Conservation (phyloP, 2,888 invertebrate species). For the Stenchaetothrips biformis region DNA sequence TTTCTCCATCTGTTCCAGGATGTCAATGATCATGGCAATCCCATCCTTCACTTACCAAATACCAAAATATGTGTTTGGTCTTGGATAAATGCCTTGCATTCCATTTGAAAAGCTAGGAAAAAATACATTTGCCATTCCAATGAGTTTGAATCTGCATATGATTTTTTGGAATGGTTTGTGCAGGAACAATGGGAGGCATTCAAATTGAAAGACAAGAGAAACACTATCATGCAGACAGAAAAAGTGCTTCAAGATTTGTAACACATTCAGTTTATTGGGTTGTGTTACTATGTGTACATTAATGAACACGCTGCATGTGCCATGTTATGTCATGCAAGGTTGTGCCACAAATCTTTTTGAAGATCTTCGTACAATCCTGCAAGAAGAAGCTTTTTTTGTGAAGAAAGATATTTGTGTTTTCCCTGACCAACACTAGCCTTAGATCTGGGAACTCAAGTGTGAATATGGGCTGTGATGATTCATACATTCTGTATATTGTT, state of each 20-base stretch:
- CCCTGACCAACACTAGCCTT: background rate
- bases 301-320: conserved; percentile 4
- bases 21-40: conserved; percentile 80
- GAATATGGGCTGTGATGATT: conserved; percentile 8
- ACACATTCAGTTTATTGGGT: background rate
- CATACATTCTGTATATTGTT: background rate
- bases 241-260: background rate
- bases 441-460: background rate
- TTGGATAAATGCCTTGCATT: conserved; percentile 55
- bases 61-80: conserved; percentile 80
- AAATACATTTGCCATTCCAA: background rate
- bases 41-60: conserved; percentile 75
- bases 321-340: conserved; percentile 7
- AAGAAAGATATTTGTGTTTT: background rate
- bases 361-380: background rate
- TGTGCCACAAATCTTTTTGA: background rate
- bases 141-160: background rate
- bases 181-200: background rate
- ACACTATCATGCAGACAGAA: background rate
- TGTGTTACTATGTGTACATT: background rate
- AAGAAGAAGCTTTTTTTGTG: background rate
- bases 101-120: conserved; percentile 15
- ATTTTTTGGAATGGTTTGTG: background rate
- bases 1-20: conserved; percentile 54
- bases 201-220: background rate